Evolutionary conservation across 2,888 invertebrate genomes (phyloP), one percentile per base, ranked within the genome.

Genomic region (Stictocephala bisonia): DNA sequence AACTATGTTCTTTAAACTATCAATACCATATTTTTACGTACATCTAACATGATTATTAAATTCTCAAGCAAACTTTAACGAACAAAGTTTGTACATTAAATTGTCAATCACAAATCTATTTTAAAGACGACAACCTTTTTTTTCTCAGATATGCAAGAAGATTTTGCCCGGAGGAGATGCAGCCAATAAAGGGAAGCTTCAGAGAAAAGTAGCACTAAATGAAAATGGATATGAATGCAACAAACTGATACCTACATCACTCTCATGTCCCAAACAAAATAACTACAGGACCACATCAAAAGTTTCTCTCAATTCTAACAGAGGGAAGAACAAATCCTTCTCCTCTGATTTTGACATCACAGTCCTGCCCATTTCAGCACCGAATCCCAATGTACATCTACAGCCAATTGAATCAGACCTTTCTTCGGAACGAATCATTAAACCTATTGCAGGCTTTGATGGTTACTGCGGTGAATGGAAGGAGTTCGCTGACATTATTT

Each of bases 401-500:
- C 56, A 67, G 15, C 58, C 51, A 18, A 48, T 20, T 13, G 60
- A 58, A 11, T 18, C 27, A 7, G 56, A 67, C 15, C 15, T 35
- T 11, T 41, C 31, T 13, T 11, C 53, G 1, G 71, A 71, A 9
- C 26, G 48, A 11, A 74, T 82, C 26, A 75, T 82, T 2, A 84
- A 83, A 73, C 82, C 84, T 0, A 74, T 84, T 4, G 80, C 79
- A 3, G 78, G 81, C 15, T 73, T 74, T 27, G 64, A 68, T 22
- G 78, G 76, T 3, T 78, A 75, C 56, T 76, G 68, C 20, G 78
- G 77, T 0, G 93, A 93, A 77, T 89, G 88, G 85, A 86, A 86
- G 78, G 89, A 90, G 76, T 85, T 92, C 70, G 90, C 89, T 0
- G 90, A 92, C 60, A 81, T 88, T 3, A 86, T 93, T 76, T 87